Evolutionary conservation across 2,888 invertebrate species (phyloP), one percentile per base, ranked within the genome.

Genomic region (Drosophila paramelanica): DNA sequence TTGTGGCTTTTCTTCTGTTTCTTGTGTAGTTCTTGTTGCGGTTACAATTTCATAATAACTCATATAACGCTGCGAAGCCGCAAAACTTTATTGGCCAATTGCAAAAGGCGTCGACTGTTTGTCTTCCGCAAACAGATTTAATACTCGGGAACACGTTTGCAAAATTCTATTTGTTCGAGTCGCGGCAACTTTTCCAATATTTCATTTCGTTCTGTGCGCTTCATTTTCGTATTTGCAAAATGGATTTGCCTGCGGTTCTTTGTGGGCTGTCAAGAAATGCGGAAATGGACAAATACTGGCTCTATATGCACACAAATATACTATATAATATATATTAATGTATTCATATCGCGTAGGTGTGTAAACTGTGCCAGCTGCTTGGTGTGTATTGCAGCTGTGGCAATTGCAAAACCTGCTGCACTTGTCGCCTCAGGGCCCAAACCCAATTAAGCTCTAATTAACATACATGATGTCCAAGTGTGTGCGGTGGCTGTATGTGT

Each of bases 391-490:
- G 36, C 25, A 41, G 42, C 27, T 61, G 56, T 69, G 57, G 60
- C 64, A 60, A 57, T 31, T 33, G 47, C 39, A 17, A 62, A 80
- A 64, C 65, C 60, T 56, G 68, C 75, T 67, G 56, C 71, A 81
- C 81, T 81, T 81, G 79, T 71, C 68, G 67, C 60, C 61, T 66
- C 50, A 49, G 56, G 31, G 51, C 67, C 55, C 70, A 66, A 72
- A 76, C 56, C 74, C 67, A 87, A 89, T 85, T 89, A 89, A 89
- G 68, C 55, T 45, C 81, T 68, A 79, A 85, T 84, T 85, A 89
- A 67, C 89, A 89, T 89, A 79, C 69, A 51, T 65, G 53, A 25
- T 39, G 41, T 56, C 11, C 13, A 20, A n/a, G 11, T 46, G 25
- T 47, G 10, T 36, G 36, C 13, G 11, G 17, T 23, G 17, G 42